Base-by-base conservation (phyloP, 2,113 vertebrate species). In the Phalacrocorax carbo region DNA sequence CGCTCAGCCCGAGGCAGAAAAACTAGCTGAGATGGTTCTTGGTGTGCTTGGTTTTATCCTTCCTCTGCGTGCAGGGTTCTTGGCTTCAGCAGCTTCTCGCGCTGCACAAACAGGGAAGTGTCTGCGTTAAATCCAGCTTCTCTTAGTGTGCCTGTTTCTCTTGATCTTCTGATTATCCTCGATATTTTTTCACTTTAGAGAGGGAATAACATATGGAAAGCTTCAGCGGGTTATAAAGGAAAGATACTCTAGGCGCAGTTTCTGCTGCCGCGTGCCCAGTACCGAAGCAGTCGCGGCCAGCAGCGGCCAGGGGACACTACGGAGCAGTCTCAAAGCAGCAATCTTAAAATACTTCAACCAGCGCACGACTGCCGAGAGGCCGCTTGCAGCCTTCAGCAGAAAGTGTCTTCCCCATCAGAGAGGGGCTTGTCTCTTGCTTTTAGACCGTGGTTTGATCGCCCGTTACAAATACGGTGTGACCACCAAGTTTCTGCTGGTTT, bases 91-190 rank as follows among this genome's bases (percentile, higher is more conserved):
- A 81, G 91, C 89, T 88, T 52, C 46, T 5, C 30, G 89, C 51
- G 75, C 95, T 91, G 87, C 66, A 87, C 97, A 93, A 96, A 93
- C 90, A 95, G 94, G 97, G 96, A 94, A 89, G 95, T 54, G 93
- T 26, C 94, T 82, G 87, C 3, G 8, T 64, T 71, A 54, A 94
- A 79, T 23, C 84, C 94, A 61, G 86, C 64, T 91, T 80, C 57
- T 66, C 73, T 77, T 52, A 14, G 9, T 42, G 15, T 16, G 48
- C 62, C 86, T 38, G 22, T 49, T 70, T 88, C 96, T 70, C 90
- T 88, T 94, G 55, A 8, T 70, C 61, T 69, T 58, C 68, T 70
- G 84, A 16, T 64, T 58, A 58, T 70, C 89, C 83, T 66, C 44
- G 60, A 42, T 51, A 5, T 3, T 70, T 58, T 44, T 12, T 68